These are phyloP conservation scores for Enteromius unitaeniatus DNA, from an alignment of 2,797 vertebrate species.

Conservation along the genomic window DNA sequence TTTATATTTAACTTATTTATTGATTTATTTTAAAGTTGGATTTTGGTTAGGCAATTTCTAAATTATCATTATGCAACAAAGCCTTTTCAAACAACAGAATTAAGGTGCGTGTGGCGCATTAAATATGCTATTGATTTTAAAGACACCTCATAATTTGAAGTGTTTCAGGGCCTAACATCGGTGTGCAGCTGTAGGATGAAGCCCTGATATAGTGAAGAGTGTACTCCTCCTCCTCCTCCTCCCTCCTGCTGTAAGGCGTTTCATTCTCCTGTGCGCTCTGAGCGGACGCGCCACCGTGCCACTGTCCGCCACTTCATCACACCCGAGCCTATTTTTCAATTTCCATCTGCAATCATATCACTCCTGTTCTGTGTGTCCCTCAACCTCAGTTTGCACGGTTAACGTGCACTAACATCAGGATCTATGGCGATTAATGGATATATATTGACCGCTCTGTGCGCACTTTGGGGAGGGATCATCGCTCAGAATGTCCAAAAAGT, in stretches of 20 bases:
- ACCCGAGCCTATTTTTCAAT: background rate
- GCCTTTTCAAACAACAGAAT: background rate
- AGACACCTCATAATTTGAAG: background rate
- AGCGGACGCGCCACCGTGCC: constrained; percentile 42
- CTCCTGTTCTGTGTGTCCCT: background rate
- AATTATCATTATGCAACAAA: background rate
- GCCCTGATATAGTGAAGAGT: background rate
- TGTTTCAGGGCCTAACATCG: constrained; percentile 14
- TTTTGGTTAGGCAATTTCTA: background rate
- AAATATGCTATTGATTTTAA: background rate
- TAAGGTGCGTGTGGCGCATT: background rate
- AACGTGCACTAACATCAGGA: constrained; percentile 43
- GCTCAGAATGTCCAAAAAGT: background rate
- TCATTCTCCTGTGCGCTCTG: constrained; percentile 41
- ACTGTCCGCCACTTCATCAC: constrained; percentile 23
- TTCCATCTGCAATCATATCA: background rate
- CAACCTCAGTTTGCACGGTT: constrained; percentile 39
- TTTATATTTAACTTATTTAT: no score
- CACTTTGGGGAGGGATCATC: constrained; percentile 46
- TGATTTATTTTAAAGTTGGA: background rate
- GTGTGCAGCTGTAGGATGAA: background rate
- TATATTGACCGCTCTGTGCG: constrained; percentile 55
- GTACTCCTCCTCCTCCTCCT: constrained; percentile 31
- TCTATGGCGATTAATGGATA: constrained; percentile 55
- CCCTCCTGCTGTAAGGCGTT: constrained; percentile 53